Evolutionary conservation across 2,797 vertebrate genomes (phyloP), one percentile per base, ranked within the genome.

Genomic region (Lycodopsis pacificus): DNA sequence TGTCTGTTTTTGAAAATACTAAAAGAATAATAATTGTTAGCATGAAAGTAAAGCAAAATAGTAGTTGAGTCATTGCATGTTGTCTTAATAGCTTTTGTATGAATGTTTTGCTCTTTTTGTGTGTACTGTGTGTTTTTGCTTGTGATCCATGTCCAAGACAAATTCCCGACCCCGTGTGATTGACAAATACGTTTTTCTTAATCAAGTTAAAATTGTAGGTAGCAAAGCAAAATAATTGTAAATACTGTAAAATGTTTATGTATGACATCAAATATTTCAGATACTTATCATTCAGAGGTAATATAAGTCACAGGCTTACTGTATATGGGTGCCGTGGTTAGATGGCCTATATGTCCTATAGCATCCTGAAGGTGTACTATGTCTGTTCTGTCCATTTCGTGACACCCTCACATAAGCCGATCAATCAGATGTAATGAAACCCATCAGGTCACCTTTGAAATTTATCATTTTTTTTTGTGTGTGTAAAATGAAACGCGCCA

Each of bases 401-500:
- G 93, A 94, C 93, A 93, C 92, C 91, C 88, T 93, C 93, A 92
- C 88, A 87, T 85, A 83, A 90, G 89, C 91, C 87, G 92, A 95
- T 95, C 94, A 95, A 94, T 94, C 92, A 93, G 87, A 90, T 95
- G 94, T 94, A 95, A 95, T 93, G 91, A 93, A 95, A 95, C 86
- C 93, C 93, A 92, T 91, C 90, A 92, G 94, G 94, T 95, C 94
- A 95, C 94, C 94, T 95, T 94, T 94, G 92, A 90, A 93, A 93
- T 92, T 92, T 92, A 91, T 91, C 77, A 86, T 92, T 91, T 93
- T 91, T 93, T 91, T 93, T 94, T 89, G 85, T 92, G 79, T 77
- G 83, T 68, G 94, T 95, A 95, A 95, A 94, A 91, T 87, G 91
- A 95, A 94, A 87, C 93, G 87, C 75, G 85, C 82, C 88, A 70